Base-by-base conservation (phyloP, 2,113 vertebrate genomes). In the Synchiropus splendidus region DNA sequence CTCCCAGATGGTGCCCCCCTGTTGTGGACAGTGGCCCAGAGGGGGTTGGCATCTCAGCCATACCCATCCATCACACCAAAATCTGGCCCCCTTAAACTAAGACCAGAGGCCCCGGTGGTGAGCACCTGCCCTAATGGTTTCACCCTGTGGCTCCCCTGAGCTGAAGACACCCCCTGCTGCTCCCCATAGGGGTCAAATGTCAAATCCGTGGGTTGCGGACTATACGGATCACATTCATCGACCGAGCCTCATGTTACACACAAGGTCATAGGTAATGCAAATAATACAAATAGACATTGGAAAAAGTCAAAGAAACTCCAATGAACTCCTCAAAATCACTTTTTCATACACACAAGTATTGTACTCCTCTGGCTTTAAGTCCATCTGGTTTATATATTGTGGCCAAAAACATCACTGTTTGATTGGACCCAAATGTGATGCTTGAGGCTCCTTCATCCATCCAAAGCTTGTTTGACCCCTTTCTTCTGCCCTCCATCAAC, bases 351-450 rank as follows among this genome's bases (percentile, higher is more conserved):
- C 59, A 61, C 53, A 52, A 58, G 50, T 61, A 42, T 43, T 39
- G 33, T 41, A 51, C 50, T 49, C 51, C 62, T 70, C 58, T 61
- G 39, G 44, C 45, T 63, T 72, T 70, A 53, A 36, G 54, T 61
- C 60, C 75, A 80, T 81, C 77, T 81, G 75, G 80, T 81, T 77
- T 72, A 58, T 62, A 82, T 75, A 66, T 62, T 51, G 56, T 48
- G 51, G 58, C 60, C 54, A 72, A 79, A 78, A 75, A 77, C 72
- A 75, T 72, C 37, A 48, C 48, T 61, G 67, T 73, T 64, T 81
- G 65, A 83, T 79, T 75, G 67, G 63, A 72, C 53, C 72, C 74
- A 79, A 81, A 81, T 81, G 80, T 79, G 69, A 75, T 14, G 74
- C 80, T 81, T 31, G 47, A 61, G 75, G 77, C 75, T 73, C 51